Conservation (phyloP, 2,888 invertebrate species). For the Machimus atricapillus region DNA sequence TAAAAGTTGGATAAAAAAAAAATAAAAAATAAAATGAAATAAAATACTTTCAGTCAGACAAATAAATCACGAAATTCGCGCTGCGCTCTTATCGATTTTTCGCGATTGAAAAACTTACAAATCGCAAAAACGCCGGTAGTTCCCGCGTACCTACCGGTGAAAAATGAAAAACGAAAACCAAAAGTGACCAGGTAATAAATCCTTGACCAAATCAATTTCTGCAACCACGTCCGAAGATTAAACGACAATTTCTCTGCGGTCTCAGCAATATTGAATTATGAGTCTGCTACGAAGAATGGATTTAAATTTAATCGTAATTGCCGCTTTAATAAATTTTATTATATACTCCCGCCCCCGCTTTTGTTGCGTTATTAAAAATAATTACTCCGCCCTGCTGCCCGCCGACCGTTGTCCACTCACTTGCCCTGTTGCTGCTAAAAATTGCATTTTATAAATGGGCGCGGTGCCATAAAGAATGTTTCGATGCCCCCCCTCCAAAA, state of each 20-base stretch:
- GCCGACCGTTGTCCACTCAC: background rate
- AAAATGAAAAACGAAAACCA: background rate
- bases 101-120: background rate
- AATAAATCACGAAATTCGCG: background rate
- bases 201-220: background rate
- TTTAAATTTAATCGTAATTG: background rate
- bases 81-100: background rate
- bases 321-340: slow-evolving; percentile 21
- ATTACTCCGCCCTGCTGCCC: background rate
- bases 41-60: background rate
- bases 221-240: background rate
- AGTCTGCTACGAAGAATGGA: background rate
- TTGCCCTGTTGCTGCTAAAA: background rate
- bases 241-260: background rate
- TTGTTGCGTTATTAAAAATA: slow-evolving; percentile 24
- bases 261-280: background rate
- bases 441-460: slow-evolving; percentile 24
- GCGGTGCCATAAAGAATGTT: background rate
- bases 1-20: background rate
- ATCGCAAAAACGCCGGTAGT: background rate
- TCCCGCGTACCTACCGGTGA: background rate
- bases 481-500: background rate
- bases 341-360: background rate
- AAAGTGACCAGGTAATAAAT: background rate
- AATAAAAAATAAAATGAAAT: no score